A percentile compares a stretch with the other conserved stretches of the same genome.
phyloP scores from a whole-genome alignment of 2,888 invertebrate genomes.

The Melipona beecheii region DNA sequence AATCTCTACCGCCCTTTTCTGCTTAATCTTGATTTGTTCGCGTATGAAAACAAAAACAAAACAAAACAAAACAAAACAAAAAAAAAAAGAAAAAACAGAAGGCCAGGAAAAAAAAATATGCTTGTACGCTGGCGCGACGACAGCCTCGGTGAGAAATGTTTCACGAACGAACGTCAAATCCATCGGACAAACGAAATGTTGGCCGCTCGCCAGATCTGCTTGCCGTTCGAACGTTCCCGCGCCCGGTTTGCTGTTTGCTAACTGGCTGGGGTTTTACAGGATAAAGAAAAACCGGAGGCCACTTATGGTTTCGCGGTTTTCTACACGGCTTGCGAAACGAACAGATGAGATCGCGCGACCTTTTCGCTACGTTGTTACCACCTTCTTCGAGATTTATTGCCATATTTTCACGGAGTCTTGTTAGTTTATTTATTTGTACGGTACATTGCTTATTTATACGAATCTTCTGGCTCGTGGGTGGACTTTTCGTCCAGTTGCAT shows the following conservation, averaged over 20 bases:
- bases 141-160: slow-evolving; percentile 42
- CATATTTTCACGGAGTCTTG: background rate
- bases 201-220: slow-evolving; percentile 49
- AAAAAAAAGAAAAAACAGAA: background rate
- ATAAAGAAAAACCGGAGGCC: slow-evolving; percentile 28
- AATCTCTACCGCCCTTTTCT: slow-evolving; percentile 27
- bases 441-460: no score
- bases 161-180: slow-evolving; percentile 38
- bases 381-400: background rate
- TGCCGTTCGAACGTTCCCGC: slow-evolving; percentile 20
- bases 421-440: background rate
- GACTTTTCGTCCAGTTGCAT: no score
- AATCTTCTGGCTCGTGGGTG: no score
- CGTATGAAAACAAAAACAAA: slow-evolving; percentile 19
- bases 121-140: slow-evolving; percentile 31
- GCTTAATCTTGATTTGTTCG: slow-evolving; percentile 49
- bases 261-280: slow-evolving; percentile 38
- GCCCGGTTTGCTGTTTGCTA: slow-evolving; percentile 48
- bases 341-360: background rate
- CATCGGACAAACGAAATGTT: slow-evolving; percentile 51
- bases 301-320: slow-evolving; percentile 27
- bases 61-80: no score
- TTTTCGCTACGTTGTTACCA: background rate
- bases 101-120: background rate
- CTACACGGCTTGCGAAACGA: background rate